A percentile compares a stretch with the other conserved stretches of the same genome.
phyloP scores from a whole-genome alignment of 1,140 invertebrate genomes.

The Penaeus indicus region DNA sequence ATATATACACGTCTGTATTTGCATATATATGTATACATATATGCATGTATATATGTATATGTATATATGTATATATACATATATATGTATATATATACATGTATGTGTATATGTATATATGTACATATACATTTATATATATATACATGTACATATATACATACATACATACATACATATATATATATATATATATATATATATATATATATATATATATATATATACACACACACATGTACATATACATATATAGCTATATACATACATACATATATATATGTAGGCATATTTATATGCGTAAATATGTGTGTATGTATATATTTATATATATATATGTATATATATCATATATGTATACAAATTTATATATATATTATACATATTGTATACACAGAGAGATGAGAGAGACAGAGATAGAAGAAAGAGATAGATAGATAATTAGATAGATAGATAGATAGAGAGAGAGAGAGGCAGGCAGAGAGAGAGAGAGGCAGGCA shows the following conservation, averaged over 20 bases:
- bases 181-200: too few species aligned
- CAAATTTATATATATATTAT: not conserved
- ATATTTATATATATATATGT: not conserved
- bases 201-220: too few species aligned
- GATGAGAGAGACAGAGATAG: too few species aligned
- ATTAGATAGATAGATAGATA: too few species aligned
- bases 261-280: too few species aligned
- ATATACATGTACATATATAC: not conserved
- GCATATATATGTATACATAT: not conserved
- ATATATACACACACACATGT: too few species aligned
- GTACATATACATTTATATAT: not conserved
- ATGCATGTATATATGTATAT: not conserved
- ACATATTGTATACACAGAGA: too few species aligned
- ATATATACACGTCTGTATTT: not conserved
- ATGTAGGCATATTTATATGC: not conserved
- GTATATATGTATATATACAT: not conserved
- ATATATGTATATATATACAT: slow-evolving; percentile 7
- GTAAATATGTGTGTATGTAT: not conserved
- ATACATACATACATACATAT: too few species aligned
- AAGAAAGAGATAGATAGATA: too few species aligned
- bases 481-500: too few species aligned
- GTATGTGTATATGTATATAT: slow-evolving; percentile 22
- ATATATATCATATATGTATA: not conserved
- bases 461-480: too few species aligned
- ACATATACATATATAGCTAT: too few species aligned